Conservation (phyloP, 2,888 invertebrate species). For the Rhingia rostrata region DNA sequence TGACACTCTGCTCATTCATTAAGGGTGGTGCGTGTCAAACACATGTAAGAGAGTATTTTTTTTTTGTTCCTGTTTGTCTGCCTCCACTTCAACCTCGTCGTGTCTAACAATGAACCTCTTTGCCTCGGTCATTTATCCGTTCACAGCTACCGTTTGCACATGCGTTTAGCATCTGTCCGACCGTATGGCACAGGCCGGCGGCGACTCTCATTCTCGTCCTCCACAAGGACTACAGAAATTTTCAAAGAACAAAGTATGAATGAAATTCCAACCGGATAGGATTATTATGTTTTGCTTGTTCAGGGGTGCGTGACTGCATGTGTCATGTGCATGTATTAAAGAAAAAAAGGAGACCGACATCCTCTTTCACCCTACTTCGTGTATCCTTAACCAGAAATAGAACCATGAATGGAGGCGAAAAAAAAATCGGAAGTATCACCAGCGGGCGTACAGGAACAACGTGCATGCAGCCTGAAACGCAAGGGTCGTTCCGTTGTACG, state of each 20-base stretch:
- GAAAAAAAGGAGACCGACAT: slow-evolving; percentile 25
- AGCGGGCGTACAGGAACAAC: slow-evolving; percentile 24
- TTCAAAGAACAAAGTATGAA: slow-evolving; percentile 36
- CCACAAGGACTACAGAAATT: slow-evolving; percentile 34
- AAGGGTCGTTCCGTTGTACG: slow-evolving; percentile 48
- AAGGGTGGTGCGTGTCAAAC: slow-evolving; percentile 61
- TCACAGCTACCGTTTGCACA: slow-evolving; percentile 59
- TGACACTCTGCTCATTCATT: slow-evolving; percentile 35
- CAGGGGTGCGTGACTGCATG: slow-evolving; percentile 73
- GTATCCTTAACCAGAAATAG: slow-evolving; percentile 53
- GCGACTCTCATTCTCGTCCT: slow-evolving; percentile 1
- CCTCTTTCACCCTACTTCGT: slow-evolving; percentile 18
- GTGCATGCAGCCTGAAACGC: slow-evolving; percentile 4
- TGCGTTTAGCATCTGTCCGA: slow-evolving; percentile 66
- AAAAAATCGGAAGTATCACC: slow-evolving; percentile 69
- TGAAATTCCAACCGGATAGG: slow-evolving; percentile 72
- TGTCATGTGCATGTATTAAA: slow-evolving; percentile 42
- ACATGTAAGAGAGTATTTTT: slow-evolving; percentile 53
- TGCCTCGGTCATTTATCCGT: slow-evolving; percentile 43
- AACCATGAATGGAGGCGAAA: slow-evolving; percentile 21
- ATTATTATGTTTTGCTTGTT: slow-evolving; percentile 55
- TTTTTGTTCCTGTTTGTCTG: neutral
- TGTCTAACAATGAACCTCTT: slow-evolving; percentile 53
- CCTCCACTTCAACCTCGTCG: slow-evolving; percentile 22
- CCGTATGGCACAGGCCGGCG: slow-evolving; percentile 48